Percentiles rank a stretch among this genome's conserved stretches.
phyloP scores from a whole-genome alignment of 2,797 vertebrate species.

The Ctenochaetus hawaiiensis region DNA sequence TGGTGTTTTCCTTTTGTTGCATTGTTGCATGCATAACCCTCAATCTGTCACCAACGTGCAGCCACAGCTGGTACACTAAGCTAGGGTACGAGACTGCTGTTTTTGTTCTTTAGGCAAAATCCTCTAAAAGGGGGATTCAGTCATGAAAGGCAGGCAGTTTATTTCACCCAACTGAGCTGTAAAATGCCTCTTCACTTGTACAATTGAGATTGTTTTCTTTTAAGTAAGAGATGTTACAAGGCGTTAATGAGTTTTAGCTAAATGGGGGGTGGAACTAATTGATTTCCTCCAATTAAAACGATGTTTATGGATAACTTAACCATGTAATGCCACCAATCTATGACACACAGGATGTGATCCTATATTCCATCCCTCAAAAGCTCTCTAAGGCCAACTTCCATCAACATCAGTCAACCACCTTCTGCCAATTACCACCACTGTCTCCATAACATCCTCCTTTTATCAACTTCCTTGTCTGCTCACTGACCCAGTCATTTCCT shows the following conservation, averaged over 20 bases:
- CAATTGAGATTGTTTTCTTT: slow-evolving; percentile 60
- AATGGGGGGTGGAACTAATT: slow-evolving; percentile 35
- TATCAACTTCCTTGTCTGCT: slow-evolving; percentile 48
- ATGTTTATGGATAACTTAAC: slow-evolving; percentile 52
- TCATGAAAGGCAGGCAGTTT: slow-evolving; percentile 58
- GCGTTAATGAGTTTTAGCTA: slow-evolving; percentile 54
- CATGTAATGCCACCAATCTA: slow-evolving; percentile 19
- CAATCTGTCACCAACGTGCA: slow-evolving; percentile 59
- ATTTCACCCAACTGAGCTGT: slow-evolving; percentile 64
- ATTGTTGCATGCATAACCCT: slow-evolving; percentile 67
- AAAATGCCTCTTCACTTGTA: slow-evolving; percentile 61
- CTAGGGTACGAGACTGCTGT: slow-evolving; percentile 31
- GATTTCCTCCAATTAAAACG: slow-evolving; percentile 47
- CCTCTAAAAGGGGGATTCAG: slow-evolving; percentile 68
- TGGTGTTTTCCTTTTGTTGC: slow-evolving; percentile 52
- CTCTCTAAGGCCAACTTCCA: slow-evolving; percentile 18
- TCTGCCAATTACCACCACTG: slow-evolving; percentile 45
- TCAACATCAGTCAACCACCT: slow-evolving; percentile 27
- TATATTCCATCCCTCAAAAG: slow-evolving; percentile 12
- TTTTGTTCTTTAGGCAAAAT: slow-evolving; percentile 68
- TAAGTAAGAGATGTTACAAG: slow-evolving; percentile 48
- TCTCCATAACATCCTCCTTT: slow-evolving; percentile 55
- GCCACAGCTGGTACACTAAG: slow-evolving; percentile 24
- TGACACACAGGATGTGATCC: slow-evolving; percentile 3
- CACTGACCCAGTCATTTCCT: slow-evolving; percentile 60